These are phyloP conservation scores for Synanthedon myopaeformis DNA, from an alignment of 2,888 invertebrate genomes.

Conservation along the genomic window DNA sequence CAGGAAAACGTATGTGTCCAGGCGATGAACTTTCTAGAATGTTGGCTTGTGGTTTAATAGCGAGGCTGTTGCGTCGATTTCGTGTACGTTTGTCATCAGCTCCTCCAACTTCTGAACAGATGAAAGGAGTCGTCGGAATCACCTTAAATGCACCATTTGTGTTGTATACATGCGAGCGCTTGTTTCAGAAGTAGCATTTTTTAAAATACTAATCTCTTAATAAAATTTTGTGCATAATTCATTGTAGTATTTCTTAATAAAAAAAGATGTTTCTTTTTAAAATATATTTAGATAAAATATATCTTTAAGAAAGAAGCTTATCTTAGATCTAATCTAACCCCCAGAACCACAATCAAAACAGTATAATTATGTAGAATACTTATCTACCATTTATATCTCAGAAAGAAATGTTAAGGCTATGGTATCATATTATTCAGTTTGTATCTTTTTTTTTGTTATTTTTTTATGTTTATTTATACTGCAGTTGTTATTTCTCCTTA, in stretches of 20 bases:
- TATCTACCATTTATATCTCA: not conserved
- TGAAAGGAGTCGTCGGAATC: constrained; percentile 80
- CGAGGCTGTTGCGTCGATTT: constrained; percentile 75
- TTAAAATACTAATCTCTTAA: too few species aligned
- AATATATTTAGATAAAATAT: too few species aligned
- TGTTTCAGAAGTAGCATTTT: constrained; percentile 10
- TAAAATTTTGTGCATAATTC: too few species aligned
- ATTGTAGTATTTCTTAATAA: too few species aligned
- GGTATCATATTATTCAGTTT: not conserved
- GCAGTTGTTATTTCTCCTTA: too few species aligned
- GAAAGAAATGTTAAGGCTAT: not conserved
- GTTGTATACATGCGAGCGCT: constrained; percentile 33
- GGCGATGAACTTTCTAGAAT: constrained; percentile 87
- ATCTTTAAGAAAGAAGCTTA: too few species aligned
- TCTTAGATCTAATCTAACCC: too few species aligned
- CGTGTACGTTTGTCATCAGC: constrained; percentile 69
- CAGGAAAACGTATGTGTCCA: constrained; percentile 87
- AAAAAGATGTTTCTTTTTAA: too few species aligned
- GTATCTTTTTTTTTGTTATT: too few species aligned
- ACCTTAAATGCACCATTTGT: constrained; percentile 76
- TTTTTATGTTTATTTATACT: too few species aligned
- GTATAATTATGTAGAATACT: too few species aligned
- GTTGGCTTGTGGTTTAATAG: constrained; percentile 74
- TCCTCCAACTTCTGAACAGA: constrained; percentile 48
- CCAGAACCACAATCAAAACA: too few species aligned